Base-by-base conservation (phyloP, 1,140 invertebrate genomes). In the Araneus ventricosus region DNA sequence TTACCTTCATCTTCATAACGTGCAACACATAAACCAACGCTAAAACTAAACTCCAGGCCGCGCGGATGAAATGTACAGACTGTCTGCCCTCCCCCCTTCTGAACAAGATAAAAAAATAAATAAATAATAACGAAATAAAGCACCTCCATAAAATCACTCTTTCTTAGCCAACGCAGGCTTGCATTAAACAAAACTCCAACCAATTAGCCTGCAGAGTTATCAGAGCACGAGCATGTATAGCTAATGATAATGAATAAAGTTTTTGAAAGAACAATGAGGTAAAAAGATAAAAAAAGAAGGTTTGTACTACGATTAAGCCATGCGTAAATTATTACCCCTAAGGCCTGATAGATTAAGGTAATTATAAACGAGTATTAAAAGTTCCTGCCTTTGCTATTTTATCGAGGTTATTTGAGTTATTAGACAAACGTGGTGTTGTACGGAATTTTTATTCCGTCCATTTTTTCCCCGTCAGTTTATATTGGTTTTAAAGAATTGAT, bases 281-380 rank as follows among this genome's bases (percentile, higher is more conserved):
- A 45, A 39, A 41, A 82, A 37, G 30, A 27, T 14, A n/a, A 61
- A 61, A 45, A 45, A 75, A 75, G 70, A 75, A 88, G 30, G 10
- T 75, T 75, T 70, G 39, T 7, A 24, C 37, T 24, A 52, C 87
- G 63, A 88, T 75, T 75, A 88, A 75, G 63, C 87, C 87, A 88
- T 39, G 87, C 87, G 61, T 88, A 88, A 88, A 88, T 88, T 88
- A 88, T 88, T 70, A 67, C 87, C 87, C 59, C 87, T 34, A 27
- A 88, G 87, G 87, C 67, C 37, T 88, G 87, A 88, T 88, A 88
- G 87, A 88, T 88, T 88, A 75, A 75, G 63, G 87, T 88, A 88
- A 88, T 88, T 88, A 88, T 88, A 88, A 88, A 88, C 63, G 39
- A 75, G 87, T 88, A 70, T 75, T 88, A 88, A 88, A 88, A 88